Conservation (phyloP, 2,797 vertebrate genomes). For the Acanthis flammea region DNA sequence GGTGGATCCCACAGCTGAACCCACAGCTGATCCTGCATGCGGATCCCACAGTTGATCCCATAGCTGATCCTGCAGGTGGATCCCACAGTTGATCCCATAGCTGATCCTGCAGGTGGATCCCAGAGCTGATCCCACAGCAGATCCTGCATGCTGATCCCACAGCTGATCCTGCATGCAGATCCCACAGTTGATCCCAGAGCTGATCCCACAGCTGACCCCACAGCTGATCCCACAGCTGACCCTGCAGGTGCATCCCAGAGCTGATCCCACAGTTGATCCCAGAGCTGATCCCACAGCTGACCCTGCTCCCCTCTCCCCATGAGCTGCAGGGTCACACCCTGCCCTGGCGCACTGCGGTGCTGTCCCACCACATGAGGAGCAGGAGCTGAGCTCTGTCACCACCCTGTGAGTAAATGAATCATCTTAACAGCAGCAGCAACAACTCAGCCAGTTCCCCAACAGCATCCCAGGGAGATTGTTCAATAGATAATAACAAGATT, state of each 20-base stretch:
- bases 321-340: background rate
- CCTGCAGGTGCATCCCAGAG: too few relatives aligned
- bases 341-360: background rate
- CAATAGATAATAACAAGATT: slow-evolving; percentile 49
- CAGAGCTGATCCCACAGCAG: too few relatives aligned
- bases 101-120: too few relatives aligned
- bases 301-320: background rate
- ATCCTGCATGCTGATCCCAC: background rate
- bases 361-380: background rate
- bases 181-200: too few relatives aligned
- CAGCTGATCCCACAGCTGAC: too few relatives aligned
- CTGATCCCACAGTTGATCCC: too few relatives aligned
- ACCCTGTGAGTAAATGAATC: background rate
- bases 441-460: background rate
- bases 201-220: too few relatives aligned
- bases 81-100: too few relatives aligned
- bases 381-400: slow-evolving; percentile 5
- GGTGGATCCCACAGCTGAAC: accelerated
- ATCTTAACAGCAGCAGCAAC: slow-evolving; percentile 9
- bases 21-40: background rate
- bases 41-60: accelerated
- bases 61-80: background rate
- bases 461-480: slow-evolving; percentile 47
- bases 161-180: background rate
- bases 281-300: background rate